These are phyloP conservation scores for Peromyscus melanophrys DNA, from an alignment of 2,797 vertebrate species.

Conservation along the genomic window DNA sequence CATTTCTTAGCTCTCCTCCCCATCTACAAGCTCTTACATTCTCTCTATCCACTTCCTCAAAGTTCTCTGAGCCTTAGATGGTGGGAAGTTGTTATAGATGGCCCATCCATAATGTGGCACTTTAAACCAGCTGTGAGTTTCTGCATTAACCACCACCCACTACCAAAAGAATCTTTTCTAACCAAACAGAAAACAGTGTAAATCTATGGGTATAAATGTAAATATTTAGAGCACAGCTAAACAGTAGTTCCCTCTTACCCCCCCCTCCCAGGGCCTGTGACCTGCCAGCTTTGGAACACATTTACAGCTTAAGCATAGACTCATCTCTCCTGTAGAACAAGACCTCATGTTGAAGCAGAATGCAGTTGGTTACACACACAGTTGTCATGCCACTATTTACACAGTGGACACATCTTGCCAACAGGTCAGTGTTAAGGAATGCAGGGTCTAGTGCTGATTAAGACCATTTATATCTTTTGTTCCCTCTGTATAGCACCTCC, in stretches of 20 bases:
- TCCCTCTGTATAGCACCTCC: background rate
- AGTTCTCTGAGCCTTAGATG: background rate
- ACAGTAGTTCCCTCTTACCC: fast-evolving
- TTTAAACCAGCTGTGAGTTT: background rate
- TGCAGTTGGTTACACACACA: background rate
- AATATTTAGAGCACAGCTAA: background rate
- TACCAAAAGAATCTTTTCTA: background rate
- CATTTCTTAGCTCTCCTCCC: background rate
- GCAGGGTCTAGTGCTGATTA: background rate
- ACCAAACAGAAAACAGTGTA: background rate
- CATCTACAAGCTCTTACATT: background rate
- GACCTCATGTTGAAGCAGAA: background rate
- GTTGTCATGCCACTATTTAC: background rate
- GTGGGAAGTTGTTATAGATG: background rate
- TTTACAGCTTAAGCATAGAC: background rate
- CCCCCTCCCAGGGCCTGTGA: background rate
- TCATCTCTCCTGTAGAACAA: background rate
- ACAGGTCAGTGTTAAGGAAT: too few relatives aligned
- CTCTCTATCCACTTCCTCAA: background rate
- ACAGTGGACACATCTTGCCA: too few relatives aligned
- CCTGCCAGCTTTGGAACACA: background rate
- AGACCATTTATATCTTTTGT: background rate
- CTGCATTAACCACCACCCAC: background rate
- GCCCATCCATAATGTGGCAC: background rate
- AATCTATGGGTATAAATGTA: background rate